Base-by-base conservation (phyloP, 2,888 invertebrate genomes). In the Laspeyria flexula region DNA sequence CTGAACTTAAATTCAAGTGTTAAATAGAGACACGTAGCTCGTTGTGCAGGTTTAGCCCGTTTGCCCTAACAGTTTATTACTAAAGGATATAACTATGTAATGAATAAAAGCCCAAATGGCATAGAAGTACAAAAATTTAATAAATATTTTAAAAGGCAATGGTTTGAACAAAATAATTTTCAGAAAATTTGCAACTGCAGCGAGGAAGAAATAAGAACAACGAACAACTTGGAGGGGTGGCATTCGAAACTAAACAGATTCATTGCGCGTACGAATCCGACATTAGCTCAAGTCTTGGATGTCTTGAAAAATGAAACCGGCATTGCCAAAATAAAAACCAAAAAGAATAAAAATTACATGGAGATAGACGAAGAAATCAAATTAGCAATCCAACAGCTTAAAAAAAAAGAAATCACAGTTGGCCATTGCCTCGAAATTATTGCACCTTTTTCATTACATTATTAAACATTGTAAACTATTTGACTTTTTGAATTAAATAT, bases 211-310 rank as follows among this genome's bases (percentile, higher is more conserved):
- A 45, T 45, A 25, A 37, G 38, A 38, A 45, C 44, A 38, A 45
- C 44, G 21, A 45, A 45, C 37, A 45, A 37, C 18, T 12, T 44
- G 37, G 44, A 44, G 38, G 38, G 29, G 10, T 49, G 38, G 43
- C 38, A 39, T 38, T 39, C 38, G 38, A 31, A 38, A 39, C 33
- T 49, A 34, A 49, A 49, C 34, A 43, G 43, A 43, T 49, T 43
- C 43, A 43, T 49, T 43, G 49, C 39, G 43, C 33, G 34, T 29
- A 43, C 39, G 40, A 43, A 34, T 39, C 43, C 49, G 43, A 29
- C 49, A 39, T 34, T 49, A 33, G 49, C 49, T 29, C 27, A 43
- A 34, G 34, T 49, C 18, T 49, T 49, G 34, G 49, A 43, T 40
- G n/a, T n/a, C n/a, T n/a, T n/a, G n/a, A n/a, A n/a, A n/a, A n/a